Percentiles rank a stretch among this genome's conserved stretches.
Conservation (phyloP, 2,888 invertebrate genomes). For the Drosophila fungiperda region DNA sequence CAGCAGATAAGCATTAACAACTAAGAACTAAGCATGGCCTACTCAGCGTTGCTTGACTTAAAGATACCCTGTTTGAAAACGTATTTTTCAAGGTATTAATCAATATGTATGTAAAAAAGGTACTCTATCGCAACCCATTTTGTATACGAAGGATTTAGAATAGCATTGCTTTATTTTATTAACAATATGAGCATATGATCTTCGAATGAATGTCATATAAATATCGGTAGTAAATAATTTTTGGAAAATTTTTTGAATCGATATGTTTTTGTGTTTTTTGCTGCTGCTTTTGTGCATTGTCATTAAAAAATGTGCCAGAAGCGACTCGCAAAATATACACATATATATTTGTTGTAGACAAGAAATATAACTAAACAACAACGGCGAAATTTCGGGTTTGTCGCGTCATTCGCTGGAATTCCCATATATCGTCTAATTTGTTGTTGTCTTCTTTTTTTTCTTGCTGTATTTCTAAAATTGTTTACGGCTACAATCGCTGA, state of each 20-base stretch:
- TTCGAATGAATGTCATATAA: conserved; percentile 38
- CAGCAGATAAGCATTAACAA: conserved; percentile 28
- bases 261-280: conserved; percentile 16
- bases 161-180: conserved; percentile 23
- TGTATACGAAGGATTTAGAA: conserved; percentile 11
- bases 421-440: conserved; percentile 78
- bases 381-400: conserved; percentile 65
- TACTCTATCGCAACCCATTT: too few relatives aligned
- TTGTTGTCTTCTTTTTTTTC: conserved; percentile 52
- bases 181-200: conserved; percentile 1
- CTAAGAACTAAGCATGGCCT: conserved; percentile 11
- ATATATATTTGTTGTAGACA: conserved; percentile 19
- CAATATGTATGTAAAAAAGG: neutral
- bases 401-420: conserved; percentile 80
- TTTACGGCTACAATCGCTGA: conserved; percentile 69
- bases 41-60: conserved; percentile 1
- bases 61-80: conserved; percentile 31
- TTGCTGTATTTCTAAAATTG: conserved; percentile 68
- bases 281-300: conserved; percentile 70
- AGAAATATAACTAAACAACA: conserved; percentile 22
- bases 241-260: conserved; percentile 53
- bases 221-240: conserved; percentile 49
- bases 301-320: conserved; percentile 81
- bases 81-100: neutral
- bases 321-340: conserved; percentile 48